Conservation (phyloP, 23 tunicate genomes). For the Phallusia fumigata region DNA sequence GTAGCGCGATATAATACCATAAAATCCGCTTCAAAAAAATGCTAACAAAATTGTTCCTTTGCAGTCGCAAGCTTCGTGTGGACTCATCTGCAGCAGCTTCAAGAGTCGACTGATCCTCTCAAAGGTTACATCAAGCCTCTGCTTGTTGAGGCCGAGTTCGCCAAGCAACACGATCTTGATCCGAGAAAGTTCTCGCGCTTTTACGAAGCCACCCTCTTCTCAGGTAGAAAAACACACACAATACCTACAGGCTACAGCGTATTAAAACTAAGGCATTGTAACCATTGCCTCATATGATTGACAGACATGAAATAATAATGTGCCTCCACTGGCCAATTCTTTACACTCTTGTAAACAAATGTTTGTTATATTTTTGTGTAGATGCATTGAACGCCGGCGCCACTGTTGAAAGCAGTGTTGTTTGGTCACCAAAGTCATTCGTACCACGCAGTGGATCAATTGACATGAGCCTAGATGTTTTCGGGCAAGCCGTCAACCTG, state of each 20-base stretch:
- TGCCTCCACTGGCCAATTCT: not conserved
- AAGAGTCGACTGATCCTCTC: conserved; percentile 79
- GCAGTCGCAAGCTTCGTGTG: conserved; percentile 85
- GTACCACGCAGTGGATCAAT: conserved; percentile 74
- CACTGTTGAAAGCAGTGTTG: conserved; percentile 77
- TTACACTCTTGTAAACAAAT: not conserved
- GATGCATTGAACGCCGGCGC: conserved; percentile 76
- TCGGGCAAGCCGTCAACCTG: conserved; percentile 90
- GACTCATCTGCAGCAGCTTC: conserved; percentile 62
- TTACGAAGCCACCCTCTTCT: conserved; percentile 78
- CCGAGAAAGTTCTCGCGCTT: conserved; percentile 88
- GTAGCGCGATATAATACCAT: conserved; percentile 1
- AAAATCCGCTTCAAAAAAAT: no score
- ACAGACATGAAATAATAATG: no score
- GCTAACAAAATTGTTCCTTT: not conserved
- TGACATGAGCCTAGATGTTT: conserved; percentile 68
- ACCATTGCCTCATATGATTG: no score
- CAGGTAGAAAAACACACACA: conserved; percentile 39
- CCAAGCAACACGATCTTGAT: conserved; percentile 70
- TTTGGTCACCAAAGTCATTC: conserved; percentile 94
- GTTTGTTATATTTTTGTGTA: conserved; percentile 11
- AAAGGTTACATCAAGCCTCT: conserved; percentile 66
- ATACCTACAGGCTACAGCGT: not conserved
- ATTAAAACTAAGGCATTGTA: not conserved
- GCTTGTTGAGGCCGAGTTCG: conserved; percentile 54